phyloP scores from a whole-genome alignment of 2,113 vertebrate genomes.

The Jacana jacana region DNA sequence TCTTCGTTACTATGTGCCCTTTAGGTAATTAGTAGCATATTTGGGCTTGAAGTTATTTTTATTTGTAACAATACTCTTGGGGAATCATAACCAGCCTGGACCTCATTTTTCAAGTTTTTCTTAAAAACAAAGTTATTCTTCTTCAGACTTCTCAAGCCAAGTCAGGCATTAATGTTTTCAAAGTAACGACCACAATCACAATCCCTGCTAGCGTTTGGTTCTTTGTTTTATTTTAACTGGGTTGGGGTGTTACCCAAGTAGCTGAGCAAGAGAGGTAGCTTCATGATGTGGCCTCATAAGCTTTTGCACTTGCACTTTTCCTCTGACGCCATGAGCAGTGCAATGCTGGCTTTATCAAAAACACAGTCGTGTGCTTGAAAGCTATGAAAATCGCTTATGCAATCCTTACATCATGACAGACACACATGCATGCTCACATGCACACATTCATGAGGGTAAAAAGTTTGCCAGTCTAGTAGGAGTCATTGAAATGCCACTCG shows the following conservation, averaged over 20 bases:
- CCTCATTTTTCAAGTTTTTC: slow-evolving; percentile 38
- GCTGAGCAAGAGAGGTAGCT: background rate
- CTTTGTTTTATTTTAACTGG: background rate
- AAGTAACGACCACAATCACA: slow-evolving; percentile 15
- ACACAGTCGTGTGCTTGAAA: background rate
- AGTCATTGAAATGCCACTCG: background rate
- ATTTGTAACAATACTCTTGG: background rate
- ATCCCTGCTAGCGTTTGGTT: background rate
- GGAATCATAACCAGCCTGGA: background rate
- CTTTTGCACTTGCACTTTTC: background rate
- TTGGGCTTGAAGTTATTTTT: background rate
- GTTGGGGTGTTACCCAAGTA: background rate
- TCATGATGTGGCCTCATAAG: background rate
- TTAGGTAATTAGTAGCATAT: slow-evolving; percentile 15
- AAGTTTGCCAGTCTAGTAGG: background rate
- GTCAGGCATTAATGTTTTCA: background rate
- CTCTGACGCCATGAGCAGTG: background rate
- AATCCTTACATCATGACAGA: background rate
- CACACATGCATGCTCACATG: background rate
- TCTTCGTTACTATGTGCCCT: background rate
- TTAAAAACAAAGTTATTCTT: background rate
- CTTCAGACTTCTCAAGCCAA: background rate
- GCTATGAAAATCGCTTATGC: background rate
- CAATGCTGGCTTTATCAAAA: background rate
- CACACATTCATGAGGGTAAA: background rate